These are phyloP conservation scores for Drosophila asahinai DNA, from an alignment of 1,140 invertebrate species.

Conservation along the genomic window DNA sequence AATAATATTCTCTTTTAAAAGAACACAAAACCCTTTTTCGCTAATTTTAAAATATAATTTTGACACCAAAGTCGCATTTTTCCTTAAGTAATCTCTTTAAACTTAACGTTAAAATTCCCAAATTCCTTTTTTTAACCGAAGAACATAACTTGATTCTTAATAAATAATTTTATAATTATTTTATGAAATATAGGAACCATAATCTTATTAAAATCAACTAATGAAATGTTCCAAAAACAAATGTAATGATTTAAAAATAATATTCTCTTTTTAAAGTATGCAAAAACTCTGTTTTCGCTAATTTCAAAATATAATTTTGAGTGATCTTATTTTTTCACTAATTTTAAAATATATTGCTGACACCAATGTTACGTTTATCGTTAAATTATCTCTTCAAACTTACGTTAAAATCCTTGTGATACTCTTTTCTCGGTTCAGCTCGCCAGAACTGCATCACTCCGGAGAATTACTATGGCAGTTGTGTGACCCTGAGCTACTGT, in stretches of 20 bases:
- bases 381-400: not conserved
- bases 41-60: not conserved
- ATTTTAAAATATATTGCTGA: no score
- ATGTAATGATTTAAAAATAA: not conserved
- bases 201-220: not conserved
- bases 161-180: not conserved
- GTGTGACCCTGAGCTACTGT: slow-evolving; percentile 71
- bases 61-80: not conserved
- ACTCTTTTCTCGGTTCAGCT: slow-evolving; percentile 27
- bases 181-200: not conserved
- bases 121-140: not conserved
- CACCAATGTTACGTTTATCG: not conserved
- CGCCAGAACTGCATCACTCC: slow-evolving; percentile 75
- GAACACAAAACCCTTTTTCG: no score
- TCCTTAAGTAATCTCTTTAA: no score
- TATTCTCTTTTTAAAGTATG: not conserved
- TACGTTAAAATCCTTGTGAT: not conserved
- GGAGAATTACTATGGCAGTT: slow-evolving; percentile 76
- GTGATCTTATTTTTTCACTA: no score
- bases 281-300: no score
- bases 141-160: no score
- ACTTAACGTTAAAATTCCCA: no score
- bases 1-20: not conserved
- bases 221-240: not conserved
- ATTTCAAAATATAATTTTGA: not conserved